These are phyloP conservation scores for Pocillopora verrucosa DNA, from an alignment of 64 coral and sea anemone genomes.

Conservation along the genomic window DNA sequence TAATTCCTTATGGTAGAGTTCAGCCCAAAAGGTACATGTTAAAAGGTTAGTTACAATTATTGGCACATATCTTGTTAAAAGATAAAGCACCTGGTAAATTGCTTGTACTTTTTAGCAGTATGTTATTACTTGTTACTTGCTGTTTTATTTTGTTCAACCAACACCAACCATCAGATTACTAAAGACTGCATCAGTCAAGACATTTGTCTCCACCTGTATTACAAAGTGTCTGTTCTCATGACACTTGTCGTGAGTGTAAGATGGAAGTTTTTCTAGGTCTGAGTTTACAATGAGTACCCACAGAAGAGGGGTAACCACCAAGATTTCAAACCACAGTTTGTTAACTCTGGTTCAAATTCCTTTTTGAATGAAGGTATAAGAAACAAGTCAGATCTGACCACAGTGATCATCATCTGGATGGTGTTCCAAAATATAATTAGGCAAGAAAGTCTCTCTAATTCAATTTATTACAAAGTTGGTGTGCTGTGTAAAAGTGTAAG, in stretches of 20 bases:
- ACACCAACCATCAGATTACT: conserved; percentile 31
- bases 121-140: too few species aligned
- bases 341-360: conserved; percentile 31
- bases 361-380: conserved; percentile 17
- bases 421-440: neutral
- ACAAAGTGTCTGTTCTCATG: conserved; percentile 1
- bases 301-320: neutral
- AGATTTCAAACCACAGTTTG: conserved; percentile 28
- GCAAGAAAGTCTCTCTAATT: neutral
- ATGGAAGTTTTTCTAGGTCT: conserved; percentile 31
- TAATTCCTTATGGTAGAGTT: too few species aligned
- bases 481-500: neutral
- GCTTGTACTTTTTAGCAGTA: too few species aligned
- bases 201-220: neutral
- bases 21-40: too few species aligned
- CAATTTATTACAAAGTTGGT: neutral
- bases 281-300: conserved; percentile 43
- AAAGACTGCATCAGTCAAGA: conserved; percentile 31
- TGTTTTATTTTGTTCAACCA: neutral
- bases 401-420: conserved; percentile 36
- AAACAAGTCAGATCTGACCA: conserved; percentile 23
- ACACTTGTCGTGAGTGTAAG: conserved; percentile 1
- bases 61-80: too few species aligned
- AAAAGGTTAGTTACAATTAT: too few species aligned
- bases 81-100: too few species aligned